Conservation (phyloP, 2,888 invertebrate species). For the Celastrina argiolus region DNA sequence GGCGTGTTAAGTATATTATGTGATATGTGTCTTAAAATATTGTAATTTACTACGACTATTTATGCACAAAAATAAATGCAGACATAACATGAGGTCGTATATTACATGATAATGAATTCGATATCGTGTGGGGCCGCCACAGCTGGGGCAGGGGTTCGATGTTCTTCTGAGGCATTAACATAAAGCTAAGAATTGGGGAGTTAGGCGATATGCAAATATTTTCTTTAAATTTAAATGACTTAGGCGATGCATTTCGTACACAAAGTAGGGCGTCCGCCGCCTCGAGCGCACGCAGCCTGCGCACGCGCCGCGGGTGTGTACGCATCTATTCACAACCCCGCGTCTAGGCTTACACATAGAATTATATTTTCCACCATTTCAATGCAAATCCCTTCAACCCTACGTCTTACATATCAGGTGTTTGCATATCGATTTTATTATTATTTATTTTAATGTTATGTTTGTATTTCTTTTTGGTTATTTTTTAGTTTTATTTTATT, state of each 20-base stretch:
- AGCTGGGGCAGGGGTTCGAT: conserved; percentile 68
- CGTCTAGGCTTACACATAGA: conserved; percentile 21
- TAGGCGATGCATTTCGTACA: conserved; percentile 34
- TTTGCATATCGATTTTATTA: conserved; percentile 71
- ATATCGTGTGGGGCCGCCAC: conserved; percentile 62
- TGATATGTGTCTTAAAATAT: conserved; percentile 50
- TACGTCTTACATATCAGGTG: conserved; percentile 36
- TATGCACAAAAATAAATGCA: conserved; percentile 64
- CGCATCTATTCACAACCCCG: conserved; percentile 37
- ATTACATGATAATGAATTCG: conserved; percentile 63
- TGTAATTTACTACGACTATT: conserved; percentile 20
- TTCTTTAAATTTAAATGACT: conserved; percentile 62
- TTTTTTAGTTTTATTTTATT: conserved; percentile 63
- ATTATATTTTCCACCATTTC: conserved; percentile 50
- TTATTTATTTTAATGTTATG: conserved; percentile 63
- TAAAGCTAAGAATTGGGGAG: conserved; percentile 65
- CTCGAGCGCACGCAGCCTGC: conserved; percentile 42
- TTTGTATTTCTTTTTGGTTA: conserved; percentile 74
- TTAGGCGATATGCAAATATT: conserved; percentile 77
- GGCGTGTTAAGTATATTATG: conserved; percentile 71
- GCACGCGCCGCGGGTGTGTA: conserved; percentile 67
- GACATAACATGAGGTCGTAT: conserved; percentile 64
- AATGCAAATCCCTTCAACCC: conserved; percentile 54
- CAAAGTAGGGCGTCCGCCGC: conserved; percentile 44
- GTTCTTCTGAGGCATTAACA: conserved; percentile 65